A percentile compares a stretch with the other conserved stretches of the same genome.
phyloP scores from a whole-genome alignment of 2,113 vertebrate genomes.

The Prinia subflava region DNA sequence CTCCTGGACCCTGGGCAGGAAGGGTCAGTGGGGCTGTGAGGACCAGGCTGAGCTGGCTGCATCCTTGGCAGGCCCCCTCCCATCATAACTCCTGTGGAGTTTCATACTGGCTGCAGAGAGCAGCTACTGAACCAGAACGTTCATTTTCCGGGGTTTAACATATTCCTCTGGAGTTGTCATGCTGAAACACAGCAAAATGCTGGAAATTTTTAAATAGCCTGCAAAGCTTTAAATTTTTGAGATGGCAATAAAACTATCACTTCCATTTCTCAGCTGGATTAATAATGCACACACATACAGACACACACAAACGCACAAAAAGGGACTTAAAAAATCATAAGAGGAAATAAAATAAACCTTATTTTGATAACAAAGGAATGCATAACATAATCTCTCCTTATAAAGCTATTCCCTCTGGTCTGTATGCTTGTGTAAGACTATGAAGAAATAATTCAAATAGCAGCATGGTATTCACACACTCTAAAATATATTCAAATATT shows the following conservation, averaged over 20 bases:
- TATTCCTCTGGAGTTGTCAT: not conserved
- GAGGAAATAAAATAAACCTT: not conserved
- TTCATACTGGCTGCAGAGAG: not conserved
- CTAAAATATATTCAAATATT: not conserved
- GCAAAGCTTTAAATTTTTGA: not conserved
- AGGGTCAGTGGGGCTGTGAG: rapidly evolving
- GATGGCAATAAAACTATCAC: not conserved
- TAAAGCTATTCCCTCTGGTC: not conserved
- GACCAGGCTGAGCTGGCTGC: not conserved
- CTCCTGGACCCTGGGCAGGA: not conserved
- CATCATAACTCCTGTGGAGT: not conserved
- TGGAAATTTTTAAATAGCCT: not conserved
- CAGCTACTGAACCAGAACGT: rapidly evolving
- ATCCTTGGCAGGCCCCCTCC: rapidly evolving
- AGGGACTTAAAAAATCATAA: not conserved
- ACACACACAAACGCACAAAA: too few species aligned
- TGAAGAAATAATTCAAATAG: not conserved
- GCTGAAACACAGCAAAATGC: not conserved
- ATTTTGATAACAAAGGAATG: not conserved
- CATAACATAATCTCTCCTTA: not conserved
- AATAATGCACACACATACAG: not conserved
- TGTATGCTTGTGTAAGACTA: not conserved
- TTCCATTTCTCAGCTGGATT: not conserved
- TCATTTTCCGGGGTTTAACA: not conserved
- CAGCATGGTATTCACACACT: not conserved